Evolutionary conservation across 2,113 vertebrate genomes (phyloP).

Genomic region (Oryzias woworae): DNA sequence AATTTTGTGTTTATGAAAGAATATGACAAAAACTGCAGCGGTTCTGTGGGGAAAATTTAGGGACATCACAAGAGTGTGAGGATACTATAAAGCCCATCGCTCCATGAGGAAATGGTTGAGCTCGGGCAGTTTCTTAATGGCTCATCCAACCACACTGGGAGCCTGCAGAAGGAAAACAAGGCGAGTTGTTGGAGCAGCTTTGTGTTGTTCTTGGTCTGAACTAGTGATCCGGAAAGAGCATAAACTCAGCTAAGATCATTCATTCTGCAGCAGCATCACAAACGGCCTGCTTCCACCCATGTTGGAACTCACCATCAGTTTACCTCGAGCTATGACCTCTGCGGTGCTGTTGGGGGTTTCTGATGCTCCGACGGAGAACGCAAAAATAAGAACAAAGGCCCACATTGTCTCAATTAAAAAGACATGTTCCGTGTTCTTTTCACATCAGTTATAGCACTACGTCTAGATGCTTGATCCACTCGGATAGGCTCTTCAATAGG

Average conservation of each 20-base stretch:
- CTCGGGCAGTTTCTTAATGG: constrained; percentile 82
- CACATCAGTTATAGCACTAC: not conserved
- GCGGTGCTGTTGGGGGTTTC: constrained; percentile 29
- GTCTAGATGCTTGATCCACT: not conserved
- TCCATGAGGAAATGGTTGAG: constrained; percentile 80
- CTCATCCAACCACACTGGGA: constrained; percentile 83
- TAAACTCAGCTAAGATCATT: not conserved
- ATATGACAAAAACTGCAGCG: not conserved
- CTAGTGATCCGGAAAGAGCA: constrained; percentile 24
- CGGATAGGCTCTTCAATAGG: constrained; percentile 38
- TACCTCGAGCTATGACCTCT: constrained; percentile 65
- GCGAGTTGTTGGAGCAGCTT: constrained; percentile 28
- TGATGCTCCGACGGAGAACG: constrained; percentile 22
- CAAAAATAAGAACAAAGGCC: constrained; percentile 47
- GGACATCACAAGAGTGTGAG: constrained; percentile 43
- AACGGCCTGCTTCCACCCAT: not conserved
- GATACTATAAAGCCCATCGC: constrained; percentile 81
- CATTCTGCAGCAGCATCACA: not conserved
- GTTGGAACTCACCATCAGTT: constrained; percentile 72
- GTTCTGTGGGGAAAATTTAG: not conserved
- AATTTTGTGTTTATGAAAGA: not conserved
- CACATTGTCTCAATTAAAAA: constrained; percentile 53
- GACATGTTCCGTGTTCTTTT: not conserved
- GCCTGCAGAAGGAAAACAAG: constrained; percentile 64
- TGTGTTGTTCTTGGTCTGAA: constrained; percentile 14